Conservation (phyloP, 2,113 vertebrate genomes). For the Macrotis lagotis region DNA sequence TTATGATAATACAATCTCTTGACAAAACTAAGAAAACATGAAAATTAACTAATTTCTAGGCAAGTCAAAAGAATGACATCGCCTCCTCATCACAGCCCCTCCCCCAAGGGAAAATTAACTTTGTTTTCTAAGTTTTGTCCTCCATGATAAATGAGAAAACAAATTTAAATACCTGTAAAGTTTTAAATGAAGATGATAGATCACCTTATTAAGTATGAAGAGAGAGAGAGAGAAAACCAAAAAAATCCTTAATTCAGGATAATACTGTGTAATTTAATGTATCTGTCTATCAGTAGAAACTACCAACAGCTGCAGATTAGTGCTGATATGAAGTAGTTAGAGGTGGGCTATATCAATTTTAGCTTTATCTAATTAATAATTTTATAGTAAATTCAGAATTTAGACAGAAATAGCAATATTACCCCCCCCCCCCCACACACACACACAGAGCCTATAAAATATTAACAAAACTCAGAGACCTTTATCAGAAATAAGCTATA, state of each 20-base stretch:
- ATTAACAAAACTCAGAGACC: too few relatives aligned
- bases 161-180: not conserved
- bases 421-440: too few relatives aligned
- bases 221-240: too few relatives aligned
- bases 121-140: not conserved
- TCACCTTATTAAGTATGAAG: not conserved
- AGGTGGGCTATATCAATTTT: not conserved
- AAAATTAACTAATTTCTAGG: slow-evolving; percentile 10
- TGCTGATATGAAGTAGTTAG: slow-evolving; percentile 42
- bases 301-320: slow-evolving; percentile 60
- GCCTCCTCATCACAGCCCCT: not conserved
- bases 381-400: not conserved
- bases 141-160: slow-evolving; percentile 30
- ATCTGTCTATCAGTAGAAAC: not conserved
- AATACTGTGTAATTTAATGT: not conserved
- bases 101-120: not conserved
- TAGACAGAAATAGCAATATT: too few relatives aligned
- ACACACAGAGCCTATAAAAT: too few relatives aligned
- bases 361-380: slow-evolving; percentile 25
- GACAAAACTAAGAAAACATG: not conserved
- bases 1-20: not conserved
- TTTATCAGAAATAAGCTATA: too few relatives aligned
- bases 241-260: not conserved
- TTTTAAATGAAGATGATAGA: slow-evolving; percentile 5
- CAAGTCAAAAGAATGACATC: not conserved